Evolutionary conservation across 2,113 vertebrate genomes (phyloP), one percentile per base, ranked within the genome.

Genomic region (Theristicus caerulescens): DNA sequence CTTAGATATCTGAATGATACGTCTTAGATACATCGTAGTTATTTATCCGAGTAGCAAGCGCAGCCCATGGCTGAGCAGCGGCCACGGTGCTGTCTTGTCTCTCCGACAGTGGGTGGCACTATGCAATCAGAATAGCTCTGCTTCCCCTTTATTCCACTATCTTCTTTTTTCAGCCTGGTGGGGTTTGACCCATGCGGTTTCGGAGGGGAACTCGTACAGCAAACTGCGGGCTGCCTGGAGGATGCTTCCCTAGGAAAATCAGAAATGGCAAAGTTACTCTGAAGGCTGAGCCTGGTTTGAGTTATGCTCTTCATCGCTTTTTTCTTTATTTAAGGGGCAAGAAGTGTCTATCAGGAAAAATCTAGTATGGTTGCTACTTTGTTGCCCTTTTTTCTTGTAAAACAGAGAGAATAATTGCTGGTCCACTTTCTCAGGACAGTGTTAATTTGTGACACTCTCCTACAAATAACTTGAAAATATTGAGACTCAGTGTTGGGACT

Each of bases 71-170:
- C 8, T 4, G 16, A 40, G 29, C 55, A 19, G 77, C 10, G 0
- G 58, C 31, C 12, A 4, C 22, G 32, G 12, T 90, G 91, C 87
- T 26, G 49, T 79, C 62, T 70, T 70, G 83, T 62, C 42, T 76
- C 26, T 77, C 84, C 19, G 26, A 89, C 97, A 57, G 93, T 21
- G 91, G 95, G 96, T 95, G 97, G 97, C 95, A 73, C 95, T 96
- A 7, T 82, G 47, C 55, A 80, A 95, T 80, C 94, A 93, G 32
- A 47, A 94, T 19, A 80, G 46, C 49, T 76, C 69, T 4, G 27
- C 57, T 76, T 64, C 32, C 18, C 5, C 20, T 20, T 47, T 4
- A 27, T 25, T 15, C 52, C 79, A 1, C 16, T 25, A 2, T 14
- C 16, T 42, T 24, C 20, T 1, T 14, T 58, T 79, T 27, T 29